Percentiles rank a stretch among this genome's conserved stretches.
These are phyloP conservation scores for Psittacula cyanocephala DNA, from an alignment of 2,113 vertebrate genomes.

Conservation along the genomic window DNA sequence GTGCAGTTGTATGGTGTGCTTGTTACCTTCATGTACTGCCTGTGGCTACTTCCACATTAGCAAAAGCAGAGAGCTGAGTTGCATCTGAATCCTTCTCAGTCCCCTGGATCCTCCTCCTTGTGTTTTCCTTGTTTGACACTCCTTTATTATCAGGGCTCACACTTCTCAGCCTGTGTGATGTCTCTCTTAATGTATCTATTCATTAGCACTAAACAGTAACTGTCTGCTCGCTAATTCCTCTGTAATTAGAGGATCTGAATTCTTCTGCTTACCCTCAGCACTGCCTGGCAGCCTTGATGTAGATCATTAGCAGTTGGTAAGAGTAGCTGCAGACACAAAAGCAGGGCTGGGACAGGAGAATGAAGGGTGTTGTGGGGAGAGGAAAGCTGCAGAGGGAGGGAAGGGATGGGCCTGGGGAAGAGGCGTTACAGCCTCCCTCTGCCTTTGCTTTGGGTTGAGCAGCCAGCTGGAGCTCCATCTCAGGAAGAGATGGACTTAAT, in stretches of 20 bases:
- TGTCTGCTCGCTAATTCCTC: conserved; percentile 70
- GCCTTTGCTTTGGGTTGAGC: not conserved
- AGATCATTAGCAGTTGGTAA: conserved; percentile 47
- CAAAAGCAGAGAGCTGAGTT: not conserved
- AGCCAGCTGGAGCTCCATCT: not conserved
- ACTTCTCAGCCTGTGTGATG: conserved; percentile 54
- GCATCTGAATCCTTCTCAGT: not conserved
- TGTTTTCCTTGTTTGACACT: conserved; percentile 23
- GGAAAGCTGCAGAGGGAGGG: not conserved
- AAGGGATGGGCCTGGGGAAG: not conserved
- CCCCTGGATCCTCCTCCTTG: not conserved
- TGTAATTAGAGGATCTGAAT: conserved; percentile 69
- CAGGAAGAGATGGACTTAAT: accelerated
- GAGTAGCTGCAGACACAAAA: conserved; percentile 47
- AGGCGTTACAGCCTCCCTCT: not conserved
- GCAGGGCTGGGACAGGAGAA: not conserved
- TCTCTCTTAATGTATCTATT: conserved; percentile 67
- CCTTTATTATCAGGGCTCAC: conserved; percentile 50
- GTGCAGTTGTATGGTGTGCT: not conserved
- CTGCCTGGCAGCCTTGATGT: conserved; percentile 58
- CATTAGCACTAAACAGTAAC: conserved; percentile 71
- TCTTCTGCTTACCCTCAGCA: conserved; percentile 7
- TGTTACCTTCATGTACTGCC: not conserved
- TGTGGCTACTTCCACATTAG: not conserved
- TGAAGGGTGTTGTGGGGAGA: not conserved